Evolutionary conservation across 2,888 invertebrate species (phyloP).

Genomic region (Platycnemis pennipes): DNA sequence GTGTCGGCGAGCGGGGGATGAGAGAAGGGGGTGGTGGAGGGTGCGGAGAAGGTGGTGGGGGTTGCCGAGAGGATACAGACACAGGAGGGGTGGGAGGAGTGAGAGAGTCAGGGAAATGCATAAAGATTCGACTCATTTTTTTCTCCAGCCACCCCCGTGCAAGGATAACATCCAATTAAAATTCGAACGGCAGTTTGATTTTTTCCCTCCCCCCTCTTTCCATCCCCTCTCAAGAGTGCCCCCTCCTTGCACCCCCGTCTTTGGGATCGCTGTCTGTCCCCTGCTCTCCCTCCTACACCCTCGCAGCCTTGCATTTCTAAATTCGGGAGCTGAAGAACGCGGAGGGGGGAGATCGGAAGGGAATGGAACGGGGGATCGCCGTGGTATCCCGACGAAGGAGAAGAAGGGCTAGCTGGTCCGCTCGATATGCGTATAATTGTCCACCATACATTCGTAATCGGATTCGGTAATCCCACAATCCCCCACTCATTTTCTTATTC

Average conservation of each 20-base stretch:
- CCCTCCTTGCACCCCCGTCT: not conserved
- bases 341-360: not conserved
- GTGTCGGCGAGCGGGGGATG: not conserved
- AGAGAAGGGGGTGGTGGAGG: not conserved
- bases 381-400: not conserved
- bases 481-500: slow-evolving; percentile 23
- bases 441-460: slow-evolving; percentile 4
- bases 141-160: not conserved
- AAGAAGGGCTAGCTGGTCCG: not conserved
- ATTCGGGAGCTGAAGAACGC: not conserved
- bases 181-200: slow-evolving; percentile 56
- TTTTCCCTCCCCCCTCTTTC: not conserved
- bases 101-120: not conserved
- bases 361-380: not conserved
- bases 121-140: slow-evolving; percentile 44
- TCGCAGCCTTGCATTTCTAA: not conserved
- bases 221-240: not conserved
- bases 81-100: not conserved
- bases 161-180: slow-evolving; percentile 67
- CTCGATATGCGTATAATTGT: not conserved
- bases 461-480: slow-evolving; percentile 22
- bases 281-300: not conserved
- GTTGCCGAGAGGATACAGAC: not conserved
- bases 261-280: not conserved
- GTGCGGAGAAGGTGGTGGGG: not conserved